Conservation (phyloP, 2,113 vertebrate genomes). For the Pterocles burchelli region DNA sequence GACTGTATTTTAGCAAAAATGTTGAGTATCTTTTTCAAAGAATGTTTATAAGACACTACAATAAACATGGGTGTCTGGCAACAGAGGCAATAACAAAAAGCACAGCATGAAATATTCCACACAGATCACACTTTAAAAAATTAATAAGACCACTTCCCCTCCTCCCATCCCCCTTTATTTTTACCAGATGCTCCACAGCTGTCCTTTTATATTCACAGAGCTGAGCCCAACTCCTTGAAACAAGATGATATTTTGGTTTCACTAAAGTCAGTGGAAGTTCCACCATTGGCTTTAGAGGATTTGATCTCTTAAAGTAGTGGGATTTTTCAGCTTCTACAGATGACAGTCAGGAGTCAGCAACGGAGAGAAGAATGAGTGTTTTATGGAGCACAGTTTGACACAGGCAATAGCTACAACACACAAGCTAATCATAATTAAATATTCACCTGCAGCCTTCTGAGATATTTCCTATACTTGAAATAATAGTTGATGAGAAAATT, state of each 20-base stretch:
- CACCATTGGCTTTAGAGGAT: not conserved
- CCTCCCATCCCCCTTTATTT: not conserved
- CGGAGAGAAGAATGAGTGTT: not conserved
- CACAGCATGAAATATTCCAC: not conserved
- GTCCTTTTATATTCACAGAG: not conserved
- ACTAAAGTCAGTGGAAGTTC: not conserved
- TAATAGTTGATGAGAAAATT: not conserved
- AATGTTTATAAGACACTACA: not conserved
- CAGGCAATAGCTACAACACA: not conserved
- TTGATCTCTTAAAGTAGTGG: not conserved
- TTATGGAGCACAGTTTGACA: not conserved
- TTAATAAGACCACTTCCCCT: accelerated
- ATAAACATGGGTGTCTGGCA: not conserved
- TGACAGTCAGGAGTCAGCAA: not conserved
- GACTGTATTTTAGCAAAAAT: not conserved
- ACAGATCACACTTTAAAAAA: not conserved
- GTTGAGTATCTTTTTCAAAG: not conserved
- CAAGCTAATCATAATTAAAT: not conserved
- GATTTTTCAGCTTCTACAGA: not conserved
- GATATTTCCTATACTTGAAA: not conserved
- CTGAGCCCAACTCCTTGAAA: not conserved
- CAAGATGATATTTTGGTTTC: not conserved
- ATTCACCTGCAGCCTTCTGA: not conserved
- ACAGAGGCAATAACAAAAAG: not conserved
- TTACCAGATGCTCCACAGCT: not conserved